Evolutionary conservation across 2,888 invertebrate genomes (phyloP), one percentile per base, ranked within the genome.

Genomic region (Caenorhabditis macrosperma): DNA sequence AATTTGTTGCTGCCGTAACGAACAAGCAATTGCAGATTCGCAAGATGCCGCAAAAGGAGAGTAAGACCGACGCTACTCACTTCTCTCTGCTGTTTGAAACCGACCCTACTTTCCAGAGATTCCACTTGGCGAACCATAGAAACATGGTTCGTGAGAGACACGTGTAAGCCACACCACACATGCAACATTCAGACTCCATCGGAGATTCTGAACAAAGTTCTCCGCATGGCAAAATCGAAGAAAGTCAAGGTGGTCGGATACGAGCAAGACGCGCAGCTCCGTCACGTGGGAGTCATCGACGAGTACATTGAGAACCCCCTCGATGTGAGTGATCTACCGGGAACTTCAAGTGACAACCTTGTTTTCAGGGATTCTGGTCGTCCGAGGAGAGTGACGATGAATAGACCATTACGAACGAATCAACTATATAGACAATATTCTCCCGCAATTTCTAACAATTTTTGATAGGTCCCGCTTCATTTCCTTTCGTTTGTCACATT

Each of bases 21-120:
- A n/a, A n/a, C n/a, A n/a, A n/a, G 7, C n/a, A 46, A 60, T 28
- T 54, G 12, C 28, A 54, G 52, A 54, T 54, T 17, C 52, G 52
- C 1, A 54, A 54, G 30, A 54, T 54, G 28, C 52, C 20, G 1
- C 52, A 30, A 5, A 22, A n/a, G 17, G 30, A 30, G 9, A 54
- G 52, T 17, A 9, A n/a, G 5, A 28, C n/a, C 15, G 52, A 54
- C 17, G 52, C 52, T 5, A 50, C 50, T 4, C 50, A 50, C 12
- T 50, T 50, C 26, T 22, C 50, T 50, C 50, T 24, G 9, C 15
- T 50, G 12, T 50, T 50, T 12, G 20, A 44, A 44, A 20, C 44
- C 1, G 44, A 44, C 44, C 44, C 44, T 3, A 44, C 17, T 9
- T 44, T 17, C 9, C 44, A 44, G 3, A 44, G 20, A 9, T 44